Conservation (phyloP, 1,140 invertebrate species). For the Lepidotrigona ventralis region DNA sequence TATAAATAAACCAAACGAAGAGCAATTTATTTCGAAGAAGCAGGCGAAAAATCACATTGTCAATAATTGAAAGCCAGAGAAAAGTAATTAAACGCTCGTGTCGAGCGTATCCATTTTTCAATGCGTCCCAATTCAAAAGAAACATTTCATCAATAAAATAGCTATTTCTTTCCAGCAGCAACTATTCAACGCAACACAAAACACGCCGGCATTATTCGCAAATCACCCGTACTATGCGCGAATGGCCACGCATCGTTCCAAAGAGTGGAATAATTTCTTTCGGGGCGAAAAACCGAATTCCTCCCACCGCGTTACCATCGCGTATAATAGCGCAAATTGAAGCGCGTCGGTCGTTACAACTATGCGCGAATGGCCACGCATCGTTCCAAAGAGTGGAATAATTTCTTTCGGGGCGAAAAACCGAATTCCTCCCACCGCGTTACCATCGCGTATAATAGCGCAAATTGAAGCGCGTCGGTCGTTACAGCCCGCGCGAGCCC, state of each 20-base stretch:
- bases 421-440: background rate
- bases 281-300: no score
- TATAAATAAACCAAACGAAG: no score
- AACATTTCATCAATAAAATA: background rate
- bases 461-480: constrained; percentile 11
- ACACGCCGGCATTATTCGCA: background rate
- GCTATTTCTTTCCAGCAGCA: no score
- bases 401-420: background rate
- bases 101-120: no score
- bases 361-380: no score
- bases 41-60: no score
- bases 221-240: background rate
- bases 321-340: constrained; percentile 38
- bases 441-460: constrained; percentile 28
- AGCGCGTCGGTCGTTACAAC: background rate
- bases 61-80: no score
- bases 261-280: background rate
- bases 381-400: no score
- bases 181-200: background rate
- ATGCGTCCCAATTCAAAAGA: background rate
- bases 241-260: no score
- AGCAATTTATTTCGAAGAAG: no score
- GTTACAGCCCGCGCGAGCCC: background rate
- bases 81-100: no score
- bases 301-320: background rate